Percentiles rank a stretch among this genome's conserved stretches.
phyloP scores from a whole-genome alignment of 2,113 vertebrate genomes.

The Otocyon megalotis region DNA sequence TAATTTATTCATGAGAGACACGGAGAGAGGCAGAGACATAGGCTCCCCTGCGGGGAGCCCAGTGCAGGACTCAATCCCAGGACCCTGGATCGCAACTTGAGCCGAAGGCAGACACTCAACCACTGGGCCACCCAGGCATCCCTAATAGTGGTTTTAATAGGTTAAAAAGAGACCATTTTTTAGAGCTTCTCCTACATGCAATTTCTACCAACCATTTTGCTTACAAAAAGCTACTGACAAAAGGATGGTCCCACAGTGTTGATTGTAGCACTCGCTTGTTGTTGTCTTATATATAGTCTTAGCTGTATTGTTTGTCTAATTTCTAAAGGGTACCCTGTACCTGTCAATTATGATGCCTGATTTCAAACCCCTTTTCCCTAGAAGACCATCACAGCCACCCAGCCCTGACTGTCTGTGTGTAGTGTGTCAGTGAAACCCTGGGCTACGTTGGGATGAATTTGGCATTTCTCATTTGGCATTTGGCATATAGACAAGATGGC shows the following conservation, averaged over 20 bases:
- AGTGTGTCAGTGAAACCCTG: neutral
- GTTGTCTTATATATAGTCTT: neutral
- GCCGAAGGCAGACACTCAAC: too few species aligned
- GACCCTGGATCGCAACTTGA: too few species aligned
- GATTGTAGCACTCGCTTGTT: neutral
- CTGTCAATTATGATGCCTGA: neutral
- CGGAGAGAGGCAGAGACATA: too few species aligned
- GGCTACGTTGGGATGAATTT: neutral
- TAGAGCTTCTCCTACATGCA: slow-evolving; percentile 78
- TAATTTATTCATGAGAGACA: too few species aligned
- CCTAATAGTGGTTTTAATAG: slow-evolving; percentile 39
- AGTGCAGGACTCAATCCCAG: too few species aligned
- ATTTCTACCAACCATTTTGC: slow-evolving; percentile 45
- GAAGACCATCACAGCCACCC: neutral
- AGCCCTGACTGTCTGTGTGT: neutral
- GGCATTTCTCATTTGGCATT: neutral
- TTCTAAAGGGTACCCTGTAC: neutral
- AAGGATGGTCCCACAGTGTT: neutral
- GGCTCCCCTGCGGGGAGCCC: too few species aligned
- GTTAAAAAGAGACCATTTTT: slow-evolving; percentile 72
- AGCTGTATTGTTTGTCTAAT: neutral
- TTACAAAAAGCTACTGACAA: slow-evolving; percentile 39
- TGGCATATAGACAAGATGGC: neutral
- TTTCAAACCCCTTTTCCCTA: neutral
- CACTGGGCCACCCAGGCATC: too few species aligned